Conservation (phyloP, 1,140 invertebrate genomes). For the Epicauta chinensis region DNA sequence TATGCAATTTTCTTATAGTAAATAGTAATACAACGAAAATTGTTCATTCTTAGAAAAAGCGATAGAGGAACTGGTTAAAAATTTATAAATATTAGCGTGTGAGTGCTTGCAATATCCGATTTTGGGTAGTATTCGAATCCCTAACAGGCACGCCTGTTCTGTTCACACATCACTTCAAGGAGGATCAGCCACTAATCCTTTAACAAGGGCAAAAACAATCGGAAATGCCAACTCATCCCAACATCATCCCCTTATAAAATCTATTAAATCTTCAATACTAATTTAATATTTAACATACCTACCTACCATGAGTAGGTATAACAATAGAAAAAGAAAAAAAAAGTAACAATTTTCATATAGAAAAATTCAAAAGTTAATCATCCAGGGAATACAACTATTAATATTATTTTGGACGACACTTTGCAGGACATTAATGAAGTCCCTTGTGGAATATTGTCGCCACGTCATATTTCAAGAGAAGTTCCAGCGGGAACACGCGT, state of each 20-base stretch:
- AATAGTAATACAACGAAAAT: too few species aligned
- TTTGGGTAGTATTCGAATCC: slow-evolving; percentile 8
- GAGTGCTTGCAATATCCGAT: too few species aligned
- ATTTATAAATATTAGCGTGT: too few species aligned
- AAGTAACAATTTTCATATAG: too few species aligned
- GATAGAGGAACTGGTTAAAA: too few species aligned
- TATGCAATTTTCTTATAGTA: too few species aligned
- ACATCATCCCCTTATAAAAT: slow-evolving; percentile 18
- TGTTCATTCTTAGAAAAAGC: too few species aligned
- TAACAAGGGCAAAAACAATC: slow-evolving; percentile 41
- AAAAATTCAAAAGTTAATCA: too few species aligned
- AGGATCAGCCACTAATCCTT: slow-evolving; percentile 39
- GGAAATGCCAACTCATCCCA: slow-evolving; percentile 23
- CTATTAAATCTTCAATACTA: slow-evolving; percentile 18
- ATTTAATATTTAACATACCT: too few species aligned
- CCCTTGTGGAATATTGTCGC: slow-evolving; percentile 42
- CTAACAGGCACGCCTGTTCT: slow-evolving; percentile 28
- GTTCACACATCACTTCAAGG: slow-evolving; percentile 38
- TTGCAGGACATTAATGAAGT: slow-evolving; percentile 45
- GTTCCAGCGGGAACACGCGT: slow-evolving; percentile 27
- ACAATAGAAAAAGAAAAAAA: too few species aligned
- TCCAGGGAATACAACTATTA: slow-evolving; percentile 38
- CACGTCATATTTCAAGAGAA: slow-evolving; percentile 41
- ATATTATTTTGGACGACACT: slow-evolving; percentile 44
- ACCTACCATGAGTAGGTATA: too few species aligned